phyloP scores from a whole-genome alignment of 1,140 invertebrate species.

The Drosophila gunungcola region DNA sequence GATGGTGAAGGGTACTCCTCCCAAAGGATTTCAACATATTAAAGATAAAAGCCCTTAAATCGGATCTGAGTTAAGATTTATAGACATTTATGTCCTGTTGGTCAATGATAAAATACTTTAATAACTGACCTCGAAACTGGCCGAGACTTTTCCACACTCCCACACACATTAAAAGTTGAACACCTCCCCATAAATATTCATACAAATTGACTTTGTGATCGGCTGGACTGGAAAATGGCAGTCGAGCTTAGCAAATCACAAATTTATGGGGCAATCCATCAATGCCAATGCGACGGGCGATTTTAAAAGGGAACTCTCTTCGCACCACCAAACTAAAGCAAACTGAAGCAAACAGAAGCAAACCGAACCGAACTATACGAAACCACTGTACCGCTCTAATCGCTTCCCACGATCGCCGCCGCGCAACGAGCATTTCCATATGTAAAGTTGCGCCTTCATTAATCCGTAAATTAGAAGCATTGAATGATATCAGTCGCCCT shows the following conservation, averaged over 20 bases:
- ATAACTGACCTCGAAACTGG: conserved; percentile 9
- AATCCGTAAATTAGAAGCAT: conserved; percentile 83
- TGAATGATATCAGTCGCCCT: conserved; percentile 65
- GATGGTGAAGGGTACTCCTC: neutral
- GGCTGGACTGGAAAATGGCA: conserved; percentile 49
- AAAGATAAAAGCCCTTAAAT: conserved; percentile 3
- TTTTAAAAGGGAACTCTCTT: conserved; percentile 19
- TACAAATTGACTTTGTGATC: conserved; percentile 62
- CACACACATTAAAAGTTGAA: neutral
- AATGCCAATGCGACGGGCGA: conserved; percentile 54
- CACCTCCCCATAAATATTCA: conserved; percentile 50
- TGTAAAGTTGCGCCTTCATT: conserved; percentile 81
- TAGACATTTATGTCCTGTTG: neutral
- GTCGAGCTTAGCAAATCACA: conserved; percentile 75
- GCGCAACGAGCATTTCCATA: conserved; percentile 66
- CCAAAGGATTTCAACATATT: conserved; percentile 15
- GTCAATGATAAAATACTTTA: neutral
- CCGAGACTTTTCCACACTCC: conserved; percentile 4
- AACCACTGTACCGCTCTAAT: conserved; percentile 48
- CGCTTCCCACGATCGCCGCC: conserved; percentile 74
- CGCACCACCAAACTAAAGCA: conserved; percentile 16
- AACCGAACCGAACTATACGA: neutral
- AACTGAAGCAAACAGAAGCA: neutral
- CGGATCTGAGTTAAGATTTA: neutral
- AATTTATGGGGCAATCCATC: conserved; percentile 82